Conservation (phyloP, 1,140 invertebrate genomes). For the Leguminivora glycinivorella region DNA sequence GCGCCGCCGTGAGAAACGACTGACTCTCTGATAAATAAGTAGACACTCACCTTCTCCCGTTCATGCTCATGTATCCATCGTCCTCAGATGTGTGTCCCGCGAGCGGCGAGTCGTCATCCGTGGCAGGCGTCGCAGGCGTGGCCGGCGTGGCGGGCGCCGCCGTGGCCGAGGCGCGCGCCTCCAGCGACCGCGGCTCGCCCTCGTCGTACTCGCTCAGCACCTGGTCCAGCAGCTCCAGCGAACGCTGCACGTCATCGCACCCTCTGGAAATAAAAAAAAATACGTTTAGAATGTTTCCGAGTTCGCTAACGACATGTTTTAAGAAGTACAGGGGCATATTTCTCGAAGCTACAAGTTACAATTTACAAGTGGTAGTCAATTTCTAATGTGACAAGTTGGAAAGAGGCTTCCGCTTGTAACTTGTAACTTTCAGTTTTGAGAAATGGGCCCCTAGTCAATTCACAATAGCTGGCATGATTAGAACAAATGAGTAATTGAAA, state of each 20-base stretch:
- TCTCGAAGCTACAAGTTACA: no score
- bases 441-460: no score
- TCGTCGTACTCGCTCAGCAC: slow-evolving; percentile 94
- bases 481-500: no score
- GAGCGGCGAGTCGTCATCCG: slow-evolving; percentile 86
- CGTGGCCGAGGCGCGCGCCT: slow-evolving; percentile 64
- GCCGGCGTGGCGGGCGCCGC: slow-evolving; percentile 67
- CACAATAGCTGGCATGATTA: no score
- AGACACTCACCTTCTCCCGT: slow-evolving; percentile 85
- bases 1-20: slow-evolving; percentile 46
- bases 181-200: slow-evolving; percentile 69
- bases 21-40: not conserved
- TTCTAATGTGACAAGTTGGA: no score
- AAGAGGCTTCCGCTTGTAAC: no score
- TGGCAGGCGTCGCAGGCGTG: slow-evolving; percentile 73
- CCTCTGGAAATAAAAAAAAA: slow-evolving; percentile 81
- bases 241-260: slow-evolving; percentile 89
- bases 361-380: no score
- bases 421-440: no score
- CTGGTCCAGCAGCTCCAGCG: slow-evolving; percentile 90
- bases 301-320: not conserved
- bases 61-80: slow-evolving; percentile 94
- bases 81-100: slow-evolving; percentile 90
- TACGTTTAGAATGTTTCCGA: not conserved
- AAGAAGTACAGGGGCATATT: no score